A percentile compares a stretch with the other conserved stretches of the same genome.
Evolutionary conservation across 1,140 invertebrate genomes (phyloP).

Genomic region (Zaprionus capensis): DNA sequence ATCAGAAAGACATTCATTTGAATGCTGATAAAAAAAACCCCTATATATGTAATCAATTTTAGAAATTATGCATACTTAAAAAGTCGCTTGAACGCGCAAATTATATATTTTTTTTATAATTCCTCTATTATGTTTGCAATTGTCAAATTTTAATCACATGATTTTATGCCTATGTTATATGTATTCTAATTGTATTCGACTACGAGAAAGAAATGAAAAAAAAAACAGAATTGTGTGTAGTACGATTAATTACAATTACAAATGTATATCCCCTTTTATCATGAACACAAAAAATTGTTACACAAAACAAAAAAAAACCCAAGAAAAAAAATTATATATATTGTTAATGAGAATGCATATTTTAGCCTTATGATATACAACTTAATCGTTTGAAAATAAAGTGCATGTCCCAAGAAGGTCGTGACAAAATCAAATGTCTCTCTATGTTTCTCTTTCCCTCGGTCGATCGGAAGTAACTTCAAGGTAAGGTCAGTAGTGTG

Average conservation of each 20-base stretch:
- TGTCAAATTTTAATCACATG: slow-evolving; percentile 48
- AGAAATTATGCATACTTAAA: slow-evolving; percentile 35
- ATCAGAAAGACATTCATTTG: slow-evolving; percentile 14
- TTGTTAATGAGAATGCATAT: slow-evolving; percentile 59
- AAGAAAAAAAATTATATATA: slow-evolving; percentile 26
- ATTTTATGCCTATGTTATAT: slow-evolving; percentile 58
- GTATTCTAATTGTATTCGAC: slow-evolving; percentile 58
- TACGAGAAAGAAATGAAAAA: neutral
- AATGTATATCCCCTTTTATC: slow-evolving; percentile 44
- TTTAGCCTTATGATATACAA: slow-evolving; percentile 56
- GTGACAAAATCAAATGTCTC: slow-evolving; percentile 52
- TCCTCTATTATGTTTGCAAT: slow-evolving; percentile 67
- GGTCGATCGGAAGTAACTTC: neutral
- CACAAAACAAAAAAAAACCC: slow-evolving; percentile 29
- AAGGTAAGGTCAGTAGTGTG: slow-evolving; percentile 4
- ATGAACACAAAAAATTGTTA: slow-evolving; percentile 58
- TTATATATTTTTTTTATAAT: slow-evolving; percentile 44
- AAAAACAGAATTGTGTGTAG: neutral
- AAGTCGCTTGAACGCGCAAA: slow-evolving; percentile 22
- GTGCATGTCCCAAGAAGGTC: slow-evolving; percentile 47
- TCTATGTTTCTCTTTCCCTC: neutral
- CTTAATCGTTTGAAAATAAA: slow-evolving; percentile 64
- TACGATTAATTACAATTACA: slow-evolving; percentile 21
- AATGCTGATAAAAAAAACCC: slow-evolving; percentile 33
- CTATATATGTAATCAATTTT: slow-evolving; percentile 2